These are phyloP conservation scores for Ceraclea dissimilis DNA, from an alignment of 2,888 invertebrate genomes.

Conservation along the genomic window DNA sequence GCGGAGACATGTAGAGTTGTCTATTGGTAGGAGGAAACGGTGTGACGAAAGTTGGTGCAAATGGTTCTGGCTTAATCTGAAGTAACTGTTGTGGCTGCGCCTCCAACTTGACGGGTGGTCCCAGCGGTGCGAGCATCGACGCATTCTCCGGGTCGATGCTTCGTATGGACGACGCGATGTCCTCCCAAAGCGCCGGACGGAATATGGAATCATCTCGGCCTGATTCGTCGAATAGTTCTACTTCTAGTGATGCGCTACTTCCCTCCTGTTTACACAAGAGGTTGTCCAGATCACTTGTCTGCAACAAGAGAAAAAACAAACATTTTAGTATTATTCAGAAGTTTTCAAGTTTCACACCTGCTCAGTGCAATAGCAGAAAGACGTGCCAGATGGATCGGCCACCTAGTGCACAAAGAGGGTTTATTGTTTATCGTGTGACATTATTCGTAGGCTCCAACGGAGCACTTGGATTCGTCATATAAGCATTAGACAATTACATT, in stretches of 20 bases:
- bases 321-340: too few species aligned
- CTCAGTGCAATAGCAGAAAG: too few species aligned
- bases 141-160: constrained; percentile 88
- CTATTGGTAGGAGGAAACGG: constrained; percentile 36
- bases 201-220: constrained; percentile 79
- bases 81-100: constrained; percentile 48
- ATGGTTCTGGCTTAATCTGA: constrained; percentile 29
- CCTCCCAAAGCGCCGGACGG: constrained; percentile 85
- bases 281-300: constrained; percentile 74
- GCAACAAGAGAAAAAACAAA: constrained; percentile 32
- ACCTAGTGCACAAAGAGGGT: too few species aligned
- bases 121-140: constrained; percentile 68
- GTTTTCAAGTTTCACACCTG: too few species aligned
- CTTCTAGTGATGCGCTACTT: constrained; percentile 54
- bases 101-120: constrained; percentile 63
- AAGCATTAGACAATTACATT: too few species aligned
- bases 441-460: too few species aligned
- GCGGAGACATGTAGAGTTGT: constrained; percentile 70
- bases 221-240: constrained; percentile 49
- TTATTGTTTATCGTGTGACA: too few species aligned
- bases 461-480: too few species aligned
- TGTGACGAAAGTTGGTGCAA: constrained; percentile 37
- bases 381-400: too few species aligned
- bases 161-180: constrained; percentile 83
- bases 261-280: constrained; percentile 68